phyloP scores from a whole-genome alignment of 1,140 invertebrate genomes.

The Drosophila sturtevanti region DNA sequence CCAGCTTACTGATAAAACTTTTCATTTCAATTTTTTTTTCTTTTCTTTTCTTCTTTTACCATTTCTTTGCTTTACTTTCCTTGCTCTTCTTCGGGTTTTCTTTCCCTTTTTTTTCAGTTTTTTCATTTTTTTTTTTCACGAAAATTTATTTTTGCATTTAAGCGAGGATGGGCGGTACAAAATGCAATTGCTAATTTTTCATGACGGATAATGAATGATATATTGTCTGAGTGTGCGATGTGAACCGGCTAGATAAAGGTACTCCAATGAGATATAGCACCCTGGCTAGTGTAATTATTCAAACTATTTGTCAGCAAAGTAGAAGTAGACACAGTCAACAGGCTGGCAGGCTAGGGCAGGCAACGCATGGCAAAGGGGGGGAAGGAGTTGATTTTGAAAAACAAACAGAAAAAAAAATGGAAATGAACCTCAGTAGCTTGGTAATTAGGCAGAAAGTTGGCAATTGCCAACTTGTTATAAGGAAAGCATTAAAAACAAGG shows the following conservation, averaged over 20 bases:
- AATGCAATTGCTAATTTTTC: constrained; percentile 80
- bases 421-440: constrained; percentile 20
- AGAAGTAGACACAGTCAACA: constrained; percentile 11
- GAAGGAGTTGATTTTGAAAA: too few species aligned
- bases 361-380: too few species aligned
- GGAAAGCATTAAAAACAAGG: constrained; percentile 20
- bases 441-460: constrained; percentile 67
- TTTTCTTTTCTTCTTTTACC: not conserved
- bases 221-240: constrained; percentile 64
- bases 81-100: not conserved
- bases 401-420: not conserved
- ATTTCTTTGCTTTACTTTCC: not conserved
- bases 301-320: constrained; percentile 72
- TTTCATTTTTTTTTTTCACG: constrained; percentile 11
- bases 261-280: not conserved
- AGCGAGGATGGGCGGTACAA: constrained; percentile 61
- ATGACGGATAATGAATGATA: constrained; percentile 78
- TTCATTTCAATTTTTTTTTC: constrained; percentile 47
- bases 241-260: constrained; percentile 17
- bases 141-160: constrained; percentile 61
- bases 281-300: constrained; percentile 60
- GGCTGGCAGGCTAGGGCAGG: too few species aligned
- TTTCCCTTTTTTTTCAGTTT: not conserved
- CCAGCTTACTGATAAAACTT: constrained; percentile 68
- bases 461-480: constrained; percentile 11